Conservation (phyloP, 2,113 vertebrate species). For the Eudyptes chrysolophus region DNA sequence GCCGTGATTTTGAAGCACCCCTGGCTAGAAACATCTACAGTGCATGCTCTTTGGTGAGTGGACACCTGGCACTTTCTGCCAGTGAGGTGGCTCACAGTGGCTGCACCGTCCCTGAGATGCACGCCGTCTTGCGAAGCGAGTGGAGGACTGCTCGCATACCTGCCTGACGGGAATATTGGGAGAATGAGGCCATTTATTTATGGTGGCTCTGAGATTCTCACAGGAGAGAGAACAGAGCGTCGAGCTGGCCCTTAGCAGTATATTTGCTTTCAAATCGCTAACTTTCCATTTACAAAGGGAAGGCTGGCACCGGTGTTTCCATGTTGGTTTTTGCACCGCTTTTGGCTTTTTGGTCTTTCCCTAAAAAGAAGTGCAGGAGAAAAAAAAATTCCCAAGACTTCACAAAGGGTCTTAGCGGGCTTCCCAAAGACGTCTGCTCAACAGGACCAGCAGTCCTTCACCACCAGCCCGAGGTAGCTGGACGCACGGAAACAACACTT, state of each 20-base stretch:
- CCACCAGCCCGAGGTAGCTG: not conserved
- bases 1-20: not conserved
- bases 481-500: fast-evolving
- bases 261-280: not conserved
- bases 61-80: not conserved
- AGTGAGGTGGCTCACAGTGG: fast-evolving
- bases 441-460: not conserved
- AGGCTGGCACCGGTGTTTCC: not conserved
- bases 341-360: not conserved
- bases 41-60: not conserved
- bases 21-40: not conserved
- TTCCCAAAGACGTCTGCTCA: not conserved
- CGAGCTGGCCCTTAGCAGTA: fast-evolving
- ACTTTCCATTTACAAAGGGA: not conserved
- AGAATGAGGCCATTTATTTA: not conserved
- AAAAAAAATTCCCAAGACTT: not conserved
- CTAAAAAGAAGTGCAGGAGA: not conserved
- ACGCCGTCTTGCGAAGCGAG: fast-evolving
- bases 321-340: not conserved
- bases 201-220: not conserved
- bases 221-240: not conserved
- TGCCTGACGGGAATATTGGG: not conserved
- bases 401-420: not conserved
- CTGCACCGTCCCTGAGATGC: not conserved
- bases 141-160: not conserved